Evolutionary conservation across 2,113 vertebrate genomes (phyloP).

Genomic region (Sus scrofa): DNA sequence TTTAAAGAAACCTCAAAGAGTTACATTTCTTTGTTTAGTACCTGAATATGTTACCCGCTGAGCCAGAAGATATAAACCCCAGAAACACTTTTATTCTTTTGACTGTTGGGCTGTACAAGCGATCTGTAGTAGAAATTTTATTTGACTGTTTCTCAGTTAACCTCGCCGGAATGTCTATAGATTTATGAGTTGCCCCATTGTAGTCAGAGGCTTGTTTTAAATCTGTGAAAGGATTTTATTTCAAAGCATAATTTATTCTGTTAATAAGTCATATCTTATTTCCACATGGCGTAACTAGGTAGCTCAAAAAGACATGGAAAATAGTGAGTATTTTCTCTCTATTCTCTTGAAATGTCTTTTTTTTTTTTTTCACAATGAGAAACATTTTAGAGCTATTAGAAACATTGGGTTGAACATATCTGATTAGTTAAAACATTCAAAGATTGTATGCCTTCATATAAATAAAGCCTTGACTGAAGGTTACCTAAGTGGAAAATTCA

Average conservation of each 20-base stretch:
- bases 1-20: conserved; percentile 28
- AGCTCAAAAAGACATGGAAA: conserved; percentile 46
- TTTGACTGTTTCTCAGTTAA: conserved; percentile 23
- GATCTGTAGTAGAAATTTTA: neutral
- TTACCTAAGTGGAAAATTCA: neutral
- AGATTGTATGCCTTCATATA: neutral
- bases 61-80: neutral
- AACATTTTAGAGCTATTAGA: conserved; percentile 23
- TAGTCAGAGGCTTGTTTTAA: conserved; percentile 2
- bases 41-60: conserved; percentile 25
- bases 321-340: conserved; percentile 10
- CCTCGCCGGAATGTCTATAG: neutral
- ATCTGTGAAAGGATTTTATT: conserved; percentile 57
- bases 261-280: conserved; percentile 48
- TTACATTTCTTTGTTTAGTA: neutral
- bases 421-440: conserved; percentile 30
- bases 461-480: neutral
- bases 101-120: neutral
- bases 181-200: conserved; percentile 44
- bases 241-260: conserved; percentile 57
- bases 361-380: neutral
- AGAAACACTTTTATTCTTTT: conserved; percentile 38
- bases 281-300: neutral
- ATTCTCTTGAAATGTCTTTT: neutral
- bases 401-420: conserved; percentile 37